Base-by-base conservation (phyloP, 2,113 vertebrate genomes). In the Chloroceryle aenea region DNA sequence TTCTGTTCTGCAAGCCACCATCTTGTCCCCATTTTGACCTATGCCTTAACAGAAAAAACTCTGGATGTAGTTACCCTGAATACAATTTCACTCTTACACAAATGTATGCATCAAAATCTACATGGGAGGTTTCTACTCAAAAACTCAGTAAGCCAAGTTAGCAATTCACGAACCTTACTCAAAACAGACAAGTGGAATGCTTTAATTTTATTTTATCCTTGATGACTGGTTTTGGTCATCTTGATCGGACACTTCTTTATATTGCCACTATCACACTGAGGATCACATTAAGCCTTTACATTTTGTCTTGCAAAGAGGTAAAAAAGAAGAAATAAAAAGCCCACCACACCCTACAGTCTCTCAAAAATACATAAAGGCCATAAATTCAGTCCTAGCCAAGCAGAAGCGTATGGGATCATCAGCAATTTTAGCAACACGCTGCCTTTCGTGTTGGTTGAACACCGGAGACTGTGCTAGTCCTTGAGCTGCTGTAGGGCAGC, bases 401-500 rank as follows among this genome's bases (percentile, higher is more conserved):
- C 15, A 85, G 58, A 29, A 72, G 30, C 61, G 63, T 21, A 38
- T 15, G 42, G 36, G 88, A 85, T 85, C 61, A 76, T 50, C 26
- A 29, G 61, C 56, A 75, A 83, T 91, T 80, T 89, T 76, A 92
- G 83, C 72, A 87, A 59, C 9, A 36, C 27, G 5, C 67, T 67
- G 75, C 53, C 48, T 83, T 74, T 89, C 14, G 22, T 23, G 64
- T 42, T 93, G 85, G 80, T 64, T 85, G 85, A 94, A 64, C 78
- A 90, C 75, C 2, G 9, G 77, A 91, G 85, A 74, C 53, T 55
- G 82, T 42, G 89, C 55, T 61, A 83, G 74, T 71, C 92, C 84
- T 95, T 80, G 72, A 94, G 94, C 91, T 94, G 89, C 91, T 87
- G 66, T 58, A 92, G 88, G 93, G 93, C 95, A 96, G 75, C 74